Evolutionary conservation across 2,888 invertebrate species (phyloP).

Genomic region (Epirrhoe alternata): DNA sequence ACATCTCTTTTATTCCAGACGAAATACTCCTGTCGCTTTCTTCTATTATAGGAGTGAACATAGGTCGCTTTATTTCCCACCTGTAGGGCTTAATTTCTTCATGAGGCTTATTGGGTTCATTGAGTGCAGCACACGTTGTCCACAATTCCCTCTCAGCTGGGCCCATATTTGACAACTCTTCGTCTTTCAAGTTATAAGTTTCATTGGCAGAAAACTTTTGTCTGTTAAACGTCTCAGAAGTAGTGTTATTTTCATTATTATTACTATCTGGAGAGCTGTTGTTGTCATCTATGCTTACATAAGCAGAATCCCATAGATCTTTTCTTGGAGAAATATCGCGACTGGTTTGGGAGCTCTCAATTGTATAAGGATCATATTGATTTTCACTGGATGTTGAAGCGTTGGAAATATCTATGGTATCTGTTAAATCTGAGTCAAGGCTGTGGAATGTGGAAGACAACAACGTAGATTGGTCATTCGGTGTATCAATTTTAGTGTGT

Average conservation of each 20-base stretch:
- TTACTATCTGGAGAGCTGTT: constrained; percentile 76
- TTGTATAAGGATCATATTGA: constrained; percentile 52
- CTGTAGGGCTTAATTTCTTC: constrained; percentile 61
- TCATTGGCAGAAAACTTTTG: constrained; percentile 55
- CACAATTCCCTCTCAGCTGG: constrained; percentile 80
- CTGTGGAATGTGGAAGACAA: constrained; percentile 64
- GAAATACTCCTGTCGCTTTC: constrained; percentile 72
- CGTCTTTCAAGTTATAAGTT: constrained; percentile 49
- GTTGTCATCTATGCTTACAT: constrained; percentile 82
- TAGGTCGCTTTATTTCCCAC: constrained; percentile 64
- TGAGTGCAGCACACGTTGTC: constrained; percentile 68
- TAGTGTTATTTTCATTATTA: constrained; percentile 63
- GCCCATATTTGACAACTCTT: constrained; percentile 70
- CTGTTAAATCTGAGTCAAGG: constrained; percentile 61
- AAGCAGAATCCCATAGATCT: constrained; percentile 83
- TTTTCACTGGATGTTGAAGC: constrained; percentile 53
- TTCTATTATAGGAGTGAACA: constrained; percentile 77
- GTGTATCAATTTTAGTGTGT: constrained; percentile 43
- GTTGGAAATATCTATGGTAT: constrained; percentile 55
- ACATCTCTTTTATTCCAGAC: constrained; percentile 59
- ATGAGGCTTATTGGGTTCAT: constrained; percentile 50
- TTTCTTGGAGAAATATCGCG: constrained; percentile 65
- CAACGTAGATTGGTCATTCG: constrained; percentile 43
- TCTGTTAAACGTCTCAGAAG: constrained; percentile 59
- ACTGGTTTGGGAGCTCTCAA: constrained; percentile 47